phyloP scores from a whole-genome alignment of 2,888 invertebrate species.

The Sesia bembeciformis region DNA sequence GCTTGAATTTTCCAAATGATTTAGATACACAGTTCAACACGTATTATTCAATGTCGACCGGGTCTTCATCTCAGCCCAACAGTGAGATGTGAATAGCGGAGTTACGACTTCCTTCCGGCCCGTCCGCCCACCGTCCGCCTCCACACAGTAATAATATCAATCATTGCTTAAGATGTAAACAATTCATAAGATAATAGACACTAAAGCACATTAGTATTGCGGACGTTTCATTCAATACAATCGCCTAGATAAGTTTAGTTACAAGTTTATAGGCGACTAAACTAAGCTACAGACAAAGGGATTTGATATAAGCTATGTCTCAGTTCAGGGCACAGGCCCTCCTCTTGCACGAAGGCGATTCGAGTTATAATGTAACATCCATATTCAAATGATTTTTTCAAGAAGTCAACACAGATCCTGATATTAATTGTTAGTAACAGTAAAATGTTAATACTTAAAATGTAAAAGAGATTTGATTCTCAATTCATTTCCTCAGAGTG shows the following conservation, averaged over 20 bases:
- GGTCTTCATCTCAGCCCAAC: background rate
- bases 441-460: too few species aligned
- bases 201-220: background rate
- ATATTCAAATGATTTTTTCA: too few species aligned
- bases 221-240: background rate
- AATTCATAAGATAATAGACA: slow-evolving; percentile 37
- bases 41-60: background rate
- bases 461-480: too few species aligned
- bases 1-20: background rate
- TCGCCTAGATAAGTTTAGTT: background rate
- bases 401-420: too few species aligned
- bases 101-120: slow-evolving; percentile 54
- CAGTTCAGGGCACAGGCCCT: too few species aligned
- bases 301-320: too few species aligned
- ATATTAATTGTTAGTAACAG: too few species aligned
- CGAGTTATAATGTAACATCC: too few species aligned
- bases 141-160: slow-evolving; percentile 42
- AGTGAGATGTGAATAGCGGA: background rate
- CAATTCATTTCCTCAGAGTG: too few species aligned
- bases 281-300: too few species aligned
- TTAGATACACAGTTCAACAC: background rate
- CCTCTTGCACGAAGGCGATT: too few species aligned
- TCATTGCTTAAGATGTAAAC: slow-evolving; percentile 44
- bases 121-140: slow-evolving; percentile 37
- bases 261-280: background rate